Evolutionary conservation across 2,888 invertebrate genomes (phyloP), one percentile per base, ranked within the genome.

Genomic region (Sarcophaga subvicina): DNA sequence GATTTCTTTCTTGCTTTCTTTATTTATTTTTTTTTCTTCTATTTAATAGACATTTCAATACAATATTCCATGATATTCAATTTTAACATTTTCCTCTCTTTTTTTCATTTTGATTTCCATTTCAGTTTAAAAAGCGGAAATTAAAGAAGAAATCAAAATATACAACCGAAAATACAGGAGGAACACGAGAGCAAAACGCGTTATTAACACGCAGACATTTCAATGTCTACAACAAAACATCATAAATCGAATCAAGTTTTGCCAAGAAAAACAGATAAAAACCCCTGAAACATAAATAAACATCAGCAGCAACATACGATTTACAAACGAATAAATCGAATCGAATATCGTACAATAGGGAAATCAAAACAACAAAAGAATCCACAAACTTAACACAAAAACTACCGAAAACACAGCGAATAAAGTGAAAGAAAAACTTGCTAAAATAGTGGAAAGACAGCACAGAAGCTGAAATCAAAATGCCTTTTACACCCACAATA

Each of bases 401-500:
- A 8, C 37, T 37, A 37, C 37, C 37, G 8, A 22, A 27, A 75
- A 70, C 11, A 69, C 59, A 60, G 71, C 22, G 59, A 69, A 67
- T 22, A 62, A 4, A 49, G 71, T 47, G 20, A 22, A 60, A 20
- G 27, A 75, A 80, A 71, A n/a, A 3, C 49, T 25, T 11, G 25
- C 45, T 37, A 8, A 60, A 47, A 17, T 54, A 45, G 10, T n/a
- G n/a, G 20, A 62, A 69, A 60, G 67, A 70, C 25, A 27, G 72
- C 22, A 72, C 25, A 27, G 72, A 37, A 76, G 17, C 11, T 60
- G 5, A 78, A 25, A 12, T 71, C 37, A 83, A 72, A 72, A 84
- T 84, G 84, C 3, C 72, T 72, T 64, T 69, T 72, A 76, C 84
- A 87, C 81, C 81, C 71, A 76, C 84, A 79, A 82, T 45, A 67